phyloP scores from a whole-genome alignment of 92 coral and sea anemone species.

The Epizoanthus scotinus region DNA sequence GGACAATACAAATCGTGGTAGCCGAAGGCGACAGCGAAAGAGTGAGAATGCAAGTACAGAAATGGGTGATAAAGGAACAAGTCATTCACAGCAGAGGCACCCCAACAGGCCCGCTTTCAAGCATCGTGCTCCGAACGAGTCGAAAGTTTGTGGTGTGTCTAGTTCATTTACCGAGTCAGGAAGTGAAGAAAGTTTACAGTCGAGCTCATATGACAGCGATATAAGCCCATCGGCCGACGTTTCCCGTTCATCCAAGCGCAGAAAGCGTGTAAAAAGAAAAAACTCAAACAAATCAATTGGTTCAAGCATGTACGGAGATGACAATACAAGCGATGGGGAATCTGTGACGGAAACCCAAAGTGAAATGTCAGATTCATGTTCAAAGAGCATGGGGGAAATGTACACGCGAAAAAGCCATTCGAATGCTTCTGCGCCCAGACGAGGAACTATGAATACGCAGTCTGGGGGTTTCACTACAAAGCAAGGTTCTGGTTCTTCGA shows the following conservation, averaged over 20 bases:
- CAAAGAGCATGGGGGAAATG: conserved; percentile 19
- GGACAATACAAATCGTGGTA: conserved; percentile 40
- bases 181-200: conserved; percentile 51
- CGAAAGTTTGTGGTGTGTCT: conserved; percentile 37
- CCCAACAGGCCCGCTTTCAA: conserved; percentile 36
- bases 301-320: conserved; percentile 85
- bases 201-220: conserved; percentile 73
- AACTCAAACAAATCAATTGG: conserved; percentile 83
- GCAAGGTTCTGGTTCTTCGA: conserved; percentile 31
- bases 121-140: conserved; percentile 32
- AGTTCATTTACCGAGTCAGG: conserved; percentile 73
- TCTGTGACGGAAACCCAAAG: conserved; percentile 60
- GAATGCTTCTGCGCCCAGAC: background rate
- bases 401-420: conserved; percentile 20
- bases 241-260: conserved; percentile 74
- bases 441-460: conserved; percentile 10
- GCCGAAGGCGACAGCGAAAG: conserved; percentile 48
- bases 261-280: conserved; percentile 81
- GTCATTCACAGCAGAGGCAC: conserved; percentile 31
- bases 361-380: conserved; percentile 39
- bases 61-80: conserved; percentile 21
- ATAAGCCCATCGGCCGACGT: conserved; percentile 70
- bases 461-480: conserved; percentile 25
- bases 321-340: conserved; percentile 84
- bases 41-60: conserved; percentile 31